Conservation (phyloP, 2,113 vertebrate species). For the Rhabdomys dilectus region DNA sequence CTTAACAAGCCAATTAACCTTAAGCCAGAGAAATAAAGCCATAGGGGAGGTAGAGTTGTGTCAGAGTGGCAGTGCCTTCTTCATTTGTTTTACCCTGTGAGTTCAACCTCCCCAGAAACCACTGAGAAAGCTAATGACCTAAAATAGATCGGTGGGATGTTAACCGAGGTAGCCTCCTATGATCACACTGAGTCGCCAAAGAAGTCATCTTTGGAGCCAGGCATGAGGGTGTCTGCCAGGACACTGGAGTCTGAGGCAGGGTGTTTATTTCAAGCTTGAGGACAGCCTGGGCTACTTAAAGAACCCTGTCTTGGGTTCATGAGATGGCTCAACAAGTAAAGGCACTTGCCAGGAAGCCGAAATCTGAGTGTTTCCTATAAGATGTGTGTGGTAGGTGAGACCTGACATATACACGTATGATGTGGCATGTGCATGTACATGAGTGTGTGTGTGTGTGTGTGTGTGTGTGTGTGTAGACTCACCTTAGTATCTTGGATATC, state of each 20-base stretch:
- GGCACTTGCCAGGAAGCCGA: neutral
- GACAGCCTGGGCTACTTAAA: neutral
- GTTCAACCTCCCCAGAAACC: neutral
- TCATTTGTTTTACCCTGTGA: neutral
- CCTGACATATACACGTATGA: neutral
- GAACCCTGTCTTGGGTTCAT: neutral
- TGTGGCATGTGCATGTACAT: neutral
- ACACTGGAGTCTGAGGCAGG: too few relatives aligned
- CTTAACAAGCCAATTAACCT: neutral
- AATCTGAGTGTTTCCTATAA: neutral
- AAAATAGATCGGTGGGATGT: neutral
- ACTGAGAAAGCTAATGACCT: neutral
- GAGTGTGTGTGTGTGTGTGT: too few relatives aligned
- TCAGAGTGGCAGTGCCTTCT: neutral
- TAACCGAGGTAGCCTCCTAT: neutral
- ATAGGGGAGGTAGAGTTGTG: neutral
- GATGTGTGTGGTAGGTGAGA: neutral
- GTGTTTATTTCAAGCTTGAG: neutral
- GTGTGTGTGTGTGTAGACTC: neutral
- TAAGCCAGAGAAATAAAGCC: constrained; percentile 15
- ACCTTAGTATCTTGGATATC: constrained; percentile 74
- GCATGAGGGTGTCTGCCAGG: neutral
- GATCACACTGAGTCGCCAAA: neutral
- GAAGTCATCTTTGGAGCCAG: constrained; percentile 24
- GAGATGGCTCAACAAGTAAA: neutral